Conservation (phyloP, 2,113 vertebrate genomes). For the Thermophis baileyi region DNA sequence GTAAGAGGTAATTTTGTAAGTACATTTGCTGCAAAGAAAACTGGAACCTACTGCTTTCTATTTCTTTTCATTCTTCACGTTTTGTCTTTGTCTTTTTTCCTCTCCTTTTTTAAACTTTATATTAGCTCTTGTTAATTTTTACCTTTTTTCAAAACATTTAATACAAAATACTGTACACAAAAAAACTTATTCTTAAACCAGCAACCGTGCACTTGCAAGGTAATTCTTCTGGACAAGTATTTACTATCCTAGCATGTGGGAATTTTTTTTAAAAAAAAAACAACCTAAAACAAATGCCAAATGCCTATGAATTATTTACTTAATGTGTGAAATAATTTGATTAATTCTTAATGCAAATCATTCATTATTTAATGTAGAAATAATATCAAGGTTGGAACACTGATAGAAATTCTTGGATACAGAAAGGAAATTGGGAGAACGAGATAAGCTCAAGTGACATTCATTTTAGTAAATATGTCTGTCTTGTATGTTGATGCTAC, state of each 20-base stretch:
- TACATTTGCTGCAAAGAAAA: neutral
- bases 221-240: neutral
- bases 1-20: neutral
- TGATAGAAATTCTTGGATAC: neutral
- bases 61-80: neutral
- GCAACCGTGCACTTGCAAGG: neutral
- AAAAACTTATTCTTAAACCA: neutral
- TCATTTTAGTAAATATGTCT: neutral
- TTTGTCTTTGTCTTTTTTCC: neutral
- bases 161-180: neutral
- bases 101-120: neutral
- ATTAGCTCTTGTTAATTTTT: neutral
- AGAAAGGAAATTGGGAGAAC: neutral
- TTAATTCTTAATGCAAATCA: constrained; percentile 5
- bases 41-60: neutral
- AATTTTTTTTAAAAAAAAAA: neutral
- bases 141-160: neutral
- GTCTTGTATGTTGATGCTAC: neutral
- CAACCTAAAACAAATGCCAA: neutral
- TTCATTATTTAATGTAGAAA: constrained; percentile 29
- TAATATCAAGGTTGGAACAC: neutral
- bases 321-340: constrained; percentile 12
- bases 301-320: constrained; percentile 21
- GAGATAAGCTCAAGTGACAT: neutral
- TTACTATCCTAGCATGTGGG: neutral